Evolutionary conservation across 2,797 vertebrate species (phyloP).

Genomic region (Danio jaintianensis): DNA sequence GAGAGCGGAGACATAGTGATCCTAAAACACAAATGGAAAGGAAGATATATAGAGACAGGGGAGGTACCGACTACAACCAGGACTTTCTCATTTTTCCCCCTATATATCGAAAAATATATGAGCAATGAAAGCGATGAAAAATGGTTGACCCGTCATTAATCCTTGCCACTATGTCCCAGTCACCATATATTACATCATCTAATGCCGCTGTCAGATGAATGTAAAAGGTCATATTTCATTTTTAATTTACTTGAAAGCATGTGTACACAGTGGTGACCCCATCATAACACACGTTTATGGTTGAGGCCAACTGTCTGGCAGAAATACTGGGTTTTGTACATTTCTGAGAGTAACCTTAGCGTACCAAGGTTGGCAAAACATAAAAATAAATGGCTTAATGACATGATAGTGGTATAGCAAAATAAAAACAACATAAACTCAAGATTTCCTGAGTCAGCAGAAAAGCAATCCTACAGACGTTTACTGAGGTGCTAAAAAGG

Average conservation of each 20-base stretch:
- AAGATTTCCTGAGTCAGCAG: constrained; percentile 11
- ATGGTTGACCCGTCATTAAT: constrained; percentile 33
- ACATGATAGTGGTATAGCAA: not conserved
- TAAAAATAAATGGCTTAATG: constrained; percentile 17
- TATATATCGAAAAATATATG: constrained; percentile 37
- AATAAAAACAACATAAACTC: constrained; percentile 10
- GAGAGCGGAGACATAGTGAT: constrained; percentile 39
- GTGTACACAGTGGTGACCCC: constrained; percentile 6
- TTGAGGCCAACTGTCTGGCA: not conserved
- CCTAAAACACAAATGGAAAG: constrained; percentile 50
- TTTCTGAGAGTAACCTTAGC: constrained; percentile 3
- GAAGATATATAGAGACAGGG: constrained; percentile 50
- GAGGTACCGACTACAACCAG: constrained; percentile 24
- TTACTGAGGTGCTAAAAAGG: constrained; percentile 1
- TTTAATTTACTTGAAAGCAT: constrained; percentile 34
- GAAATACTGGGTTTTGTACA: constrained; percentile 1
- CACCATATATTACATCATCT: constrained; percentile 29
- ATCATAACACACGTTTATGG: constrained; percentile 9
- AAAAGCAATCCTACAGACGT: not conserved
- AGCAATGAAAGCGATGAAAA: constrained; percentile 41
- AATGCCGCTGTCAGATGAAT: constrained; percentile 32
- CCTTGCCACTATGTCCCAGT: constrained; percentile 16
- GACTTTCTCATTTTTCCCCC: constrained; percentile 28
- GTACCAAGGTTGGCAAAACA: constrained; percentile 9
- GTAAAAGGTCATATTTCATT: constrained; percentile 31